Percentiles rank a stretch among this genome's conserved stretches.
Evolutionary conservation across 2,888 invertebrate genomes (phyloP).

Genomic region (Drosophila incognita): DNA sequence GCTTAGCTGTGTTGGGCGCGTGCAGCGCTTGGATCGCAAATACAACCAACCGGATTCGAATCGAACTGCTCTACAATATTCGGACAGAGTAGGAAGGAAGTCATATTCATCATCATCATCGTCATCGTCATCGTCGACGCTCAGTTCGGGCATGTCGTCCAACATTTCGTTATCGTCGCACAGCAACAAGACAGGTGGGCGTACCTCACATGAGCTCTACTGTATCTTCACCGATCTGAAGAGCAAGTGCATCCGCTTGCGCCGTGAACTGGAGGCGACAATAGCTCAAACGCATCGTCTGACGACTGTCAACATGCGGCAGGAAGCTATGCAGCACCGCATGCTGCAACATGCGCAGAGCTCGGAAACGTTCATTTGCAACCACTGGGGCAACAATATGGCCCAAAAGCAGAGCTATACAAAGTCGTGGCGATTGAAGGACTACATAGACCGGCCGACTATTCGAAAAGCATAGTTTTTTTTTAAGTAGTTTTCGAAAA

Average conservation of each 20-base stretch:
- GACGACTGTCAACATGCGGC: conserved; percentile 27
- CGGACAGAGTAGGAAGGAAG: background rate
- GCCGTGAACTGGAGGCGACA: conserved; percentile 54
- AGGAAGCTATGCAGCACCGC: conserved; percentile 42
- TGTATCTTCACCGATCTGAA: conserved; percentile 48
- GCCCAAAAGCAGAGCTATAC: background rate
- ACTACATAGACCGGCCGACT: conserved; percentile 15
- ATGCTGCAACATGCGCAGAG: conserved; percentile 36
- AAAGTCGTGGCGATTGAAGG: conserved; percentile 19
- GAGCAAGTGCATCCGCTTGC: conserved; percentile 61
- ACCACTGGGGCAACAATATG: conserved; percentile 33
- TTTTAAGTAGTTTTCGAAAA: conserved; percentile 1
- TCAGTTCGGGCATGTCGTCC: conserved; percentile 3
- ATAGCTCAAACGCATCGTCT: conserved; percentile 50
- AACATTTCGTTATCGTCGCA: conserved; percentile 17
- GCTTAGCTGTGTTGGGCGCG: conserved; percentile 44
- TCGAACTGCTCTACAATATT: conserved; percentile 2
- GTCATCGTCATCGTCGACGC: background rate
- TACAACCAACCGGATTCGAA: conserved; percentile 49
- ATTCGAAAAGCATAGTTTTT: conserved; percentile 6
- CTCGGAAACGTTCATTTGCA: conserved; percentile 34
- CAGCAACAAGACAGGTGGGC: conserved; percentile 33
- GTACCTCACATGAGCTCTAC: conserved; percentile 48
- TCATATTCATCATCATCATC: background rate
- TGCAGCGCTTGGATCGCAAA: conserved; percentile 50